phyloP scores from a whole-genome alignment of 2,888 invertebrate genomes.

The Diaprepes abbreviatus region DNA sequence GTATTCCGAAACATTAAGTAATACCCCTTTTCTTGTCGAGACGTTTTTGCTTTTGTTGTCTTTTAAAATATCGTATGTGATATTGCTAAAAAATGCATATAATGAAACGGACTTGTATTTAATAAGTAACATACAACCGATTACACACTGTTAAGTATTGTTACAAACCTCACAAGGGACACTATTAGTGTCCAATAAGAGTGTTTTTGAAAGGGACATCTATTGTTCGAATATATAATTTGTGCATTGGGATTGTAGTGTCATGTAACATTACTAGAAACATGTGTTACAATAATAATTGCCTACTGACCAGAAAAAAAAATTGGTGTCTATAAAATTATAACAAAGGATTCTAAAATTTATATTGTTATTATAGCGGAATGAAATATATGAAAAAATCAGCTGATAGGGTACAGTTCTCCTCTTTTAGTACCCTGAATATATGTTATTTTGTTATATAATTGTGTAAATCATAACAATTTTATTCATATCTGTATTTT shows the following conservation, averaged over 20 bases:
- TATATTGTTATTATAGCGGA: no score
- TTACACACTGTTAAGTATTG: slow-evolving; percentile 21
- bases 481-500: no score
- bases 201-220: slow-evolving; percentile 12
- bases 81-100: slow-evolving; percentile 32
- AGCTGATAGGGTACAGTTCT: no score
- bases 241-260: slow-evolving; percentile 7
- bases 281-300: slow-evolving; percentile 7
- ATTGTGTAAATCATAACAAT: no score
- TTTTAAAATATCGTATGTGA: slow-evolving; percentile 38
- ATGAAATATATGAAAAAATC: no score
- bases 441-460: no score
- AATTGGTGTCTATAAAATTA: no score
- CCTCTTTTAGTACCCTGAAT: no score
- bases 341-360: no score
- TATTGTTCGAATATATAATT: slow-evolving; percentile 21
- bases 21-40: slow-evolving; percentile 35
- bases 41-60: slow-evolving; percentile 32
- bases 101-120: slow-evolving; percentile 42
- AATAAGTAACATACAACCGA: slow-evolving; percentile 26
- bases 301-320: slow-evolving; percentile 4
- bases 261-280: slow-evolving; percentile 6
- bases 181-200: slow-evolving; percentile 19
- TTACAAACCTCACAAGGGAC: slow-evolving; percentile 21
- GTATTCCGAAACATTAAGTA: slow-evolving; percentile 46